Evolutionary conservation across 2,888 invertebrate species (phyloP).

Genomic region (Acronicta aceris): DNA sequence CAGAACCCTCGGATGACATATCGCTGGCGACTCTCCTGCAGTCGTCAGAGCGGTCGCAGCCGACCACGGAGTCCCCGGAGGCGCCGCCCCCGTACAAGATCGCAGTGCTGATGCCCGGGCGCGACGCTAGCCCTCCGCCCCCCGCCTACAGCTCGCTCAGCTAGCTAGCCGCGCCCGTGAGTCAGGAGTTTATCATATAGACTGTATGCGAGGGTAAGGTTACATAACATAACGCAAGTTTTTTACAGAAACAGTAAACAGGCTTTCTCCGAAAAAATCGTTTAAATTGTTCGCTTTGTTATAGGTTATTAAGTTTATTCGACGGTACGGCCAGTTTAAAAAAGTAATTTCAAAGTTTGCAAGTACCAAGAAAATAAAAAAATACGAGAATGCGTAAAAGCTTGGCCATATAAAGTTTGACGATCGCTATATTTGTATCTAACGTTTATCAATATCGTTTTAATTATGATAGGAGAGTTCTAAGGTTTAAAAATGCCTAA

Average conservation of each 20-base stretch:
- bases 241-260: neutral
- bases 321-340: conserved; percentile 7
- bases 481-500: too few species aligned
- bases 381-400: too few species aligned
- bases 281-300: too few species aligned
- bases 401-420: too few species aligned
- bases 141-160: conserved; percentile 94
- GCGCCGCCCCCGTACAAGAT: conserved; percentile 95
- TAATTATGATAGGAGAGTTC: too few species aligned
- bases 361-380: too few species aligned
- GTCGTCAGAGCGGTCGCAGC: conserved; percentile 61
- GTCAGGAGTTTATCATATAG: conserved; percentile 82
- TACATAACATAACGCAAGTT: conserved; percentile 20
- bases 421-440: too few species aligned
- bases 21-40: conserved; percentile 74
- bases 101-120: conserved; percentile 92
- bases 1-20: conserved; percentile 78
- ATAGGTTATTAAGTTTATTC: neutral
- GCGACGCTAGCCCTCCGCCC: conserved; percentile 86
- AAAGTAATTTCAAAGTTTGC: conserved; percentile 5
- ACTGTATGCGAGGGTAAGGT: conserved; percentile 58
- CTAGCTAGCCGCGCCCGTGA: conserved; percentile 82
- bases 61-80: conserved; percentile 61
- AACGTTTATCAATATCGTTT: too few species aligned
- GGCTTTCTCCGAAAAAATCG: too few species aligned